A percentile compares a stretch with the other conserved stretches of the same genome.
phyloP scores from a whole-genome alignment of 53 echinoderm and acorn worm genomes.

The Luidia sarsii region DNA sequence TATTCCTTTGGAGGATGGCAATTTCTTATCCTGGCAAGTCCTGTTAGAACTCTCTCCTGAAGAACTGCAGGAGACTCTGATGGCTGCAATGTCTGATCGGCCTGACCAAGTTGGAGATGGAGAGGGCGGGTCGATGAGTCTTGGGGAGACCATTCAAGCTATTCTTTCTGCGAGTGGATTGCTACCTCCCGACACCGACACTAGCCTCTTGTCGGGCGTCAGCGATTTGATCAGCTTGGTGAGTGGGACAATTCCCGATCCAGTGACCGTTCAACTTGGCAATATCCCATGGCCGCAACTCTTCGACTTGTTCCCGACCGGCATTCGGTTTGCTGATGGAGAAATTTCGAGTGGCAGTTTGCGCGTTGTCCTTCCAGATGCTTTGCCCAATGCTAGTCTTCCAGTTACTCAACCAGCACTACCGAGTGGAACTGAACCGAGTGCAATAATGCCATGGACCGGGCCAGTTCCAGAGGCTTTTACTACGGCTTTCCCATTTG shows the following conservation, averaged over 20 bases:
- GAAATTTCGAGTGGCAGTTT: background rate
- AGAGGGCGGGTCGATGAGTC: background rate
- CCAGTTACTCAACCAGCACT: background rate
- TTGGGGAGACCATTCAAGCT: too few relatives aligned
- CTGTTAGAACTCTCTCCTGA: too few relatives aligned
- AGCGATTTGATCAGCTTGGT: background rate
- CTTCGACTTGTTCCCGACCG: background rate
- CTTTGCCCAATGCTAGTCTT: background rate
- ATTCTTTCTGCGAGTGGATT: too few relatives aligned
- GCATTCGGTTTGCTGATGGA: slow-evolving; percentile 18
- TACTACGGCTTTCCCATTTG: too few relatives aligned
- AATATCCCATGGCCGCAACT: slow-evolving; percentile 13
- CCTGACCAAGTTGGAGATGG: background rate
- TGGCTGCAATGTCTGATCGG: too few relatives aligned
- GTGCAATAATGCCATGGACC: background rate
- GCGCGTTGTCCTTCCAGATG: background rate
- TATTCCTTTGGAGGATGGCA: too few relatives aligned
- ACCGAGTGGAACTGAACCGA: background rate
- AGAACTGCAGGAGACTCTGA: too few relatives aligned
- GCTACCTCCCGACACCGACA: background rate
- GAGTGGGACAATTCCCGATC: background rate
- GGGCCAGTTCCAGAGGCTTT: background rate
- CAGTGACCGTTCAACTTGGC: background rate
- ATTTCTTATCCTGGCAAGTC: too few relatives aligned
- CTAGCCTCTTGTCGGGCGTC: background rate